These are phyloP conservation scores for Molanna angustata DNA, from an alignment of 2,888 invertebrate species.

Conservation along the genomic window DNA sequence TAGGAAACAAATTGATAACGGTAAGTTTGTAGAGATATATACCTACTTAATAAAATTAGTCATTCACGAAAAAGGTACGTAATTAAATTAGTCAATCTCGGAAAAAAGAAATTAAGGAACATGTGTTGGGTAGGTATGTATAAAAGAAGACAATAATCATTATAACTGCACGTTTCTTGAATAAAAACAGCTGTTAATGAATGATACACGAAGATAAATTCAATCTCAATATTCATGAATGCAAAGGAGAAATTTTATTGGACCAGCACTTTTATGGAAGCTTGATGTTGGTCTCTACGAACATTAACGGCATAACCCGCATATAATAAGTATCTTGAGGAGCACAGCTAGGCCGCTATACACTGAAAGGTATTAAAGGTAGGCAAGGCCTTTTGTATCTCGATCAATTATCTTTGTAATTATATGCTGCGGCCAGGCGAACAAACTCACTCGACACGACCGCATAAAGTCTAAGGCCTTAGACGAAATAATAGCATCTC, in stretches of 20 bases:
- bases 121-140: no score
- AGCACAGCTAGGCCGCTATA: background rate
- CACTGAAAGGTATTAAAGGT: constrained; percentile 5
- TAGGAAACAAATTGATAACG: no score
- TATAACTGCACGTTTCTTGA: no score
- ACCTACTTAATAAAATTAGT: no score
- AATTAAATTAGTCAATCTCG: no score
- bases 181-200: background rate
- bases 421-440: constrained; percentile 13
- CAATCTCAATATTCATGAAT: background rate
- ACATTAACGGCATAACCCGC: constrained; percentile 4
- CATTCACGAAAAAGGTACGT: no score
- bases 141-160: no score
- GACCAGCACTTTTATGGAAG: constrained; percentile 1
- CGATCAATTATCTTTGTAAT: constrained; percentile 27
- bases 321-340: no score
- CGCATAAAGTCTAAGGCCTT: background rate
- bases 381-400: constrained; percentile 13
- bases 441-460: no score
- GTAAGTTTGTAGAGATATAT: no score
- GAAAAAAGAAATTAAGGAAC: no score
- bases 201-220: background rate
- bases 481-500: no score
- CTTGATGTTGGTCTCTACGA: background rate
- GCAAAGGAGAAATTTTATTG: background rate